Percentiles rank a stretch among this genome's conserved stretches.
phyloP scores from a whole-genome alignment of 2,113 vertebrate genomes.

The Mus musculus region DNA sequence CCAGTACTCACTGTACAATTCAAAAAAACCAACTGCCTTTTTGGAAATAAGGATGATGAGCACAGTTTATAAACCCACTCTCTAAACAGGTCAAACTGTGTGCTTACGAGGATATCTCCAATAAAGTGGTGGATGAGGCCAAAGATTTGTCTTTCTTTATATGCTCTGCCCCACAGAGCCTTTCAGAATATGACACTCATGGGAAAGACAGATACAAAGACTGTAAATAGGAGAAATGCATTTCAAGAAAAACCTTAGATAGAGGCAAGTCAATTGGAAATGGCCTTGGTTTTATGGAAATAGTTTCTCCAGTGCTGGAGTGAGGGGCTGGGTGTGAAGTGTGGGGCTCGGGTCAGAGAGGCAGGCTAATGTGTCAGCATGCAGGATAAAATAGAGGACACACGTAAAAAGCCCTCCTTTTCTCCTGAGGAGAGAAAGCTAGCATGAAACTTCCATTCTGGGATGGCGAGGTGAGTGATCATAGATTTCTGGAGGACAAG shows the following conservation, averaged over 20 bases:
- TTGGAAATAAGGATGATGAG: conserved; percentile 42
- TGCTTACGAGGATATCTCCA: not conserved
- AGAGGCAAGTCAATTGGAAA: not conserved
- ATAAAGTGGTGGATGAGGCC: not conserved
- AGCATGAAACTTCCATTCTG: not conserved
- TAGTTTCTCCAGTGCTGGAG: not conserved
- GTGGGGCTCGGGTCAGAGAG: not conserved
- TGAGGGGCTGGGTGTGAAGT: not conserved
- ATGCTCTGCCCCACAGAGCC: not conserved
- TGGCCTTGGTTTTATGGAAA: not conserved
- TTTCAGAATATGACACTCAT: not conserved
- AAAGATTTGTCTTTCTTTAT: not conserved
- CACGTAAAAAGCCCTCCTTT: not conserved
- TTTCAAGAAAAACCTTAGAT: not conserved
- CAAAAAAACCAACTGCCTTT: not conserved
- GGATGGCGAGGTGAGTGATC: not conserved
- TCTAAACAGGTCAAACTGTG: conserved; percentile 66
- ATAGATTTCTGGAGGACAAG: fast-evolving
- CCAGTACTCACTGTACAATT: not conserved
- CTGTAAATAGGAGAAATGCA: not conserved
- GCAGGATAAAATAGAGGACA: not conserved
- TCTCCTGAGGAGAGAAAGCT: not conserved
- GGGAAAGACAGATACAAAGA: not conserved
- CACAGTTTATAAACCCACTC: not conserved
- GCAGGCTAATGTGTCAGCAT: not conserved